Evolutionary conservation across 2,888 invertebrate genomes (phyloP).

Genomic region (Buathra laborator): DNA sequence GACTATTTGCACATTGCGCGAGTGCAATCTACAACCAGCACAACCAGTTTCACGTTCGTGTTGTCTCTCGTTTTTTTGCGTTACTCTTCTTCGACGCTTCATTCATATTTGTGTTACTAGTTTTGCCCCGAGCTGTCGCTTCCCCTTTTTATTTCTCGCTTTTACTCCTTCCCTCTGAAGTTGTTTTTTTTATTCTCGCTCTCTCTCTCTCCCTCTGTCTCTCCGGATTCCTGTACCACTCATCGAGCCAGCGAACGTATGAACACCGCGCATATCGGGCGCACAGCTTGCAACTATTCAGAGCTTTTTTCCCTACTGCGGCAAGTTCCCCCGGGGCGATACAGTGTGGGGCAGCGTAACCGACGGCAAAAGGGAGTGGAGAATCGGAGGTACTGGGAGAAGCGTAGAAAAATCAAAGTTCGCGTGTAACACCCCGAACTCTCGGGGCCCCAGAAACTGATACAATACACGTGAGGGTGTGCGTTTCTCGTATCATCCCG

Average conservation of each 20-base stretch:
- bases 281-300: conserved; percentile 53
- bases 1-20: conserved; percentile 9
- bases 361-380: neutral
- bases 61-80: conserved; percentile 48
- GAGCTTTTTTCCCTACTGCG: conserved; percentile 49
- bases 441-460: conserved; percentile 49
- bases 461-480: conserved; percentile 46
- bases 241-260: conserved; percentile 35
- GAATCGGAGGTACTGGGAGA: conserved; percentile 5
- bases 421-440: conserved; percentile 57
- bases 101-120: conserved; percentile 63
- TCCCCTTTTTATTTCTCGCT: conserved; percentile 38
- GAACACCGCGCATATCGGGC: conserved; percentile 37
- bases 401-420: conserved; percentile 64
- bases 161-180: neutral
- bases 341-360: conserved; percentile 6
- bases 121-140: conserved; percentile 55
- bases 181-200: conserved; percentile 5
- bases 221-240: conserved; percentile 44
- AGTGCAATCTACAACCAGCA: conserved; percentile 18
- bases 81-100: conserved; percentile 51
- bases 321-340: conserved; percentile 40
- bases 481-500: conserved; percentile 31
- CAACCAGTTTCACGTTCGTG: conserved; percentile 59
- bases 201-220: conserved; percentile 20